phyloP scores from a whole-genome alignment of 2,888 invertebrate genomes.

The Eupithecia inturbata region DNA sequence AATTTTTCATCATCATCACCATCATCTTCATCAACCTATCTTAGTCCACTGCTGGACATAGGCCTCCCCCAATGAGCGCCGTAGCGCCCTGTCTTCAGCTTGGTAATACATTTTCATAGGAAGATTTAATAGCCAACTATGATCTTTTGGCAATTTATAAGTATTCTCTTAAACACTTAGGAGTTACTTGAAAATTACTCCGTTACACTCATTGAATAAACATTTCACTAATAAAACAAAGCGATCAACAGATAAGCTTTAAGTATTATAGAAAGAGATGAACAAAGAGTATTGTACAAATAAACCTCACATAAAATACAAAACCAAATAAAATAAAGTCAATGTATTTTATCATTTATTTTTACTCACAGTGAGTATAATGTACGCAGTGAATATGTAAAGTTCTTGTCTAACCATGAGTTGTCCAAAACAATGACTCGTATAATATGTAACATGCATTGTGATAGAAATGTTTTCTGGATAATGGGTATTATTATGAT shows the following conservation, averaged over 20 bases:
- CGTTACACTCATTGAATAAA: constrained; percentile 13
- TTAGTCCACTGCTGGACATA: too few species aligned
- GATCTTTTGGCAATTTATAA: background rate
- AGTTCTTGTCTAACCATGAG: constrained; percentile 21
- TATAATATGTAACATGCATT: constrained; percentile 26
- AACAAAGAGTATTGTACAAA: constrained; percentile 7
- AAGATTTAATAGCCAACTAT: background rate
- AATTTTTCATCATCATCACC: too few species aligned
- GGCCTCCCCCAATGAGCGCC: too few species aligned
- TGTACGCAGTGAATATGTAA: constrained; percentile 10
- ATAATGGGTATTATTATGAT: constrained; percentile 13
- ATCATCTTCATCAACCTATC: too few species aligned
- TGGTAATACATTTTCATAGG: background rate
- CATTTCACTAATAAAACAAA: constrained; percentile 18
- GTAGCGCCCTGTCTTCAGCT: too few species aligned
- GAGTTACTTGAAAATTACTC: background rate
- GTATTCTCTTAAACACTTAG: background rate
- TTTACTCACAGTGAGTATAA: background rate
- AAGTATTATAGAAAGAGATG: constrained; percentile 16
- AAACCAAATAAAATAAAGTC: constrained; percentile 15
- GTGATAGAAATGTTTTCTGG: background rate
- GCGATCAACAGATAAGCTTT: constrained; percentile 10
- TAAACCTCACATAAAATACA: constrained; percentile 16
- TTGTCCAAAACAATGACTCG: constrained; percentile 28
- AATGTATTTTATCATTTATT: constrained; percentile 6